Percentiles rank a stretch among this genome's conserved stretches.
Conservation (phyloP, 2,113 vertebrate genomes). For the Isurus oxyrinchus region DNA sequence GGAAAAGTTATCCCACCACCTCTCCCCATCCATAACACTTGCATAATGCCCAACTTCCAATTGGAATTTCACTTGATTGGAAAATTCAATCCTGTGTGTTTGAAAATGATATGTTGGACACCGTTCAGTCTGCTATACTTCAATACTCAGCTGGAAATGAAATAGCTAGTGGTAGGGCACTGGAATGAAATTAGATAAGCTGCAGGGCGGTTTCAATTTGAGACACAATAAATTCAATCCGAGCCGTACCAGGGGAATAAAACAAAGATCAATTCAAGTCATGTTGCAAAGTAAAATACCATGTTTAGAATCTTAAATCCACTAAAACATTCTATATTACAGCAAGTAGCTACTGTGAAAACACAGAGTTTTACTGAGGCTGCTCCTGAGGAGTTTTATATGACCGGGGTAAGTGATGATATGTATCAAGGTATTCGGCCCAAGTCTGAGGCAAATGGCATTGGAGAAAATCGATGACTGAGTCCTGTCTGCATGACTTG, state of each 20-base stretch:
- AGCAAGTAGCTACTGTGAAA: background rate
- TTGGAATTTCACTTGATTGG: background rate
- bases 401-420: background rate
- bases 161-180: background rate
- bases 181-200: background rate
- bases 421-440: background rate
- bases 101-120: background rate
- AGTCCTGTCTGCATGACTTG: background rate
- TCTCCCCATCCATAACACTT: too few relatives aligned
- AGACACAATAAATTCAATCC: background rate
- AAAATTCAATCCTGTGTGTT: background rate
- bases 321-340: background rate
- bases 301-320: background rate
- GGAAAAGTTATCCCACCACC: too few relatives aligned
- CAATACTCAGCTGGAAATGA: background rate
- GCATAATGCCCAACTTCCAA: background rate
- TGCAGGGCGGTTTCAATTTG: background rate
- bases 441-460: background rate
- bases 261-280: background rate
- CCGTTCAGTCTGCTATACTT: background rate
- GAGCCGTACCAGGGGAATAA: background rate
- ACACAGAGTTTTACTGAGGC: background rate
- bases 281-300: background rate
- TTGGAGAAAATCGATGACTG: background rate
- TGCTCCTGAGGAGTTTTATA: background rate